phyloP scores from a whole-genome alignment of 1,140 invertebrate genomes.

The Drosophila sproati region DNA sequence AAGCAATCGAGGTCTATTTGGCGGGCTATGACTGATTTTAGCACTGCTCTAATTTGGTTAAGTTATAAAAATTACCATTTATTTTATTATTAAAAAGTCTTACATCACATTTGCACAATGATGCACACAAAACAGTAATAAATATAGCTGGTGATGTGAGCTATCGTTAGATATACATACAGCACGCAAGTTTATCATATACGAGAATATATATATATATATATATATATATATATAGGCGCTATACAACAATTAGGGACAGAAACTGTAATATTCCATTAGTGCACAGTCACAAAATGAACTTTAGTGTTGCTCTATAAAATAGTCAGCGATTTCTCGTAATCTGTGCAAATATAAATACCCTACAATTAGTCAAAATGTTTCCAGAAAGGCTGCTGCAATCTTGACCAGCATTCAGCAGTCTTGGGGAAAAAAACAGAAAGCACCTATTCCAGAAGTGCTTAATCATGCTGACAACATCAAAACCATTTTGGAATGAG shows the following conservation, averaged over 20 bases:
- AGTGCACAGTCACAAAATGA: slow-evolving; percentile 9
- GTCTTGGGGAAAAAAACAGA: slow-evolving; percentile 5
- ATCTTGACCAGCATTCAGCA: not conserved
- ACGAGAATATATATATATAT: not conserved
- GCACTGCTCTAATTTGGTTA: not conserved
- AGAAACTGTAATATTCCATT: slow-evolving; percentile 35
- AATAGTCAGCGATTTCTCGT: slow-evolving; percentile 6
- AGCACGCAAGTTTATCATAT: not conserved
- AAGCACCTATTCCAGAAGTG: slow-evolving; percentile 27
- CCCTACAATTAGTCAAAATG: slow-evolving; percentile 55
- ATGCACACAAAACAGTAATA: not conserved
- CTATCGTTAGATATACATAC: not conserved
- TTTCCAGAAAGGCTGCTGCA: slow-evolving; percentile 73
- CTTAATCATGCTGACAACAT: slow-evolving; percentile 70
- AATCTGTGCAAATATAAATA: slow-evolving; percentile 59
- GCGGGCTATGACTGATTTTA: not conserved
- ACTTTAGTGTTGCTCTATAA: slow-evolving; percentile 6
- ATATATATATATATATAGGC: not conserved
- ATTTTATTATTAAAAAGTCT: not conserved
- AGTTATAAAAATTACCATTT: not conserved
- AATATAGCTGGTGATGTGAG: not conserved
- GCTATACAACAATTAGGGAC: slow-evolving; percentile 13
- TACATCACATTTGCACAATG: not conserved
- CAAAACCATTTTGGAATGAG: slow-evolving; percentile 8
- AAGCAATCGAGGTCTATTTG: not conserved